These are phyloP conservation scores for Megalurothrips usitatus DNA, from an alignment of 2,888 invertebrate genomes.

Conservation along the genomic window DNA sequence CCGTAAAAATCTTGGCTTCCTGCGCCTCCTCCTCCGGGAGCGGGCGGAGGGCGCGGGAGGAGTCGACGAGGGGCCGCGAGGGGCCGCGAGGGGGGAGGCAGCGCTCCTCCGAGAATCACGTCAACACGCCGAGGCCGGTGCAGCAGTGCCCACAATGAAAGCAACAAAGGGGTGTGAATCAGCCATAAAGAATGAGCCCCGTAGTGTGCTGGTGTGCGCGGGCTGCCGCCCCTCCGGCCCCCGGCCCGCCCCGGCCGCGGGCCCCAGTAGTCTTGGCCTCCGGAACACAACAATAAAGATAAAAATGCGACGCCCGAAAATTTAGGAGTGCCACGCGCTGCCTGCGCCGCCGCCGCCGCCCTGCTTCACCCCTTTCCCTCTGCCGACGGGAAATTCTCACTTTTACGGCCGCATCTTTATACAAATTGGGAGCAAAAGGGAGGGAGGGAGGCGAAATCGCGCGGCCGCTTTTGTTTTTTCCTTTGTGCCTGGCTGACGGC, in stretches of 20 bases:
- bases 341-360: background rate
- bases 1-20: conserved; percentile 1
- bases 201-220: background rate
- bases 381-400: conserved; percentile 22
- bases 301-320: conserved; percentile 13
- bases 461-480: background rate
- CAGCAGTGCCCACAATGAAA: conserved; percentile 8
- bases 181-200: conserved; percentile 17
- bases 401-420: conserved; percentile 20
- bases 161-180: conserved; percentile 24
- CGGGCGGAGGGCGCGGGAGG: no score
- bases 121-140: conserved; percentile 7
- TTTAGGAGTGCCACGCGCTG: conserved; percentile 11
- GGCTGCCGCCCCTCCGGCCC: background rate
- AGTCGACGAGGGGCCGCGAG: background rate
- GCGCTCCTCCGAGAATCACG: background rate
- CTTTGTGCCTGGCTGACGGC: background rate
- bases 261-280: background rate
- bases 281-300: conserved; percentile 25
- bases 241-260: background rate
- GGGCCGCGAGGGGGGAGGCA: background rate
- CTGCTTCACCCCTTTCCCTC: background rate
- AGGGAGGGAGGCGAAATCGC: background rate
- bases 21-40: background rate
- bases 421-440: conserved; percentile 14